Conservation (phyloP, 1,140 invertebrate species). For the honey bee (Apis mellifera) region Amel_HAv3.1 CM009933.2:10849001-10849500, state of each 20-base stretch:
- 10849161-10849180: conserved; percentile 14
- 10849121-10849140: too few species aligned
- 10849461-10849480: neutral
- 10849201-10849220: conserved; percentile 39
- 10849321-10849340: conserved; percentile 46
- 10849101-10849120: too few species aligned
- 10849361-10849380: conserved; percentile 16
- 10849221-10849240: conserved; percentile 66
- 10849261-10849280: conserved; percentile 72
- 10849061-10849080: too few species aligned
- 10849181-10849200: conserved; percentile 48
- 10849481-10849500: neutral
- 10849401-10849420: conserved; percentile 10
- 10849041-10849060: too few species aligned
- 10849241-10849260: conserved; percentile 74
- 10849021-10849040: too few species aligned
- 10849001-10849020: too few species aligned
- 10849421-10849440: neutral
- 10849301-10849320: conserved; percentile 72
- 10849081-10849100: too few species aligned
- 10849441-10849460: conserved; percentile 24
- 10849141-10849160: neutral
- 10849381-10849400: conserved; percentile 19
- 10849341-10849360: conserved; percentile 20
- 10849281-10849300: conserved; percentile 62